Evolutionary conservation across 2,888 invertebrate genomes (phyloP).

Genomic region (Thyatira batis): DNA sequence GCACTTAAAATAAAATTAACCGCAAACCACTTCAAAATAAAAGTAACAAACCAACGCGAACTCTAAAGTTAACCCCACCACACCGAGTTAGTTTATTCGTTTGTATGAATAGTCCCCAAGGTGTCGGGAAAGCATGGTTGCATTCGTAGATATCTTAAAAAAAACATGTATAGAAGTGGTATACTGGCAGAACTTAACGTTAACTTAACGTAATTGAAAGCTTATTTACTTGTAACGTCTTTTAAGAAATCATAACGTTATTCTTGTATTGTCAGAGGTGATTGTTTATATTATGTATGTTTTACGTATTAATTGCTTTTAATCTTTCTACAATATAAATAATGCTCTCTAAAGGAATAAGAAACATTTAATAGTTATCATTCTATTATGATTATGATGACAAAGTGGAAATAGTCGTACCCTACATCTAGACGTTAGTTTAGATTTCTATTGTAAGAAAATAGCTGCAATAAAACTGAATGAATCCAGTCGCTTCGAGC

Average conservation of each 20-base stretch:
- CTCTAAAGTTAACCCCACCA: slow-evolving; percentile 20
- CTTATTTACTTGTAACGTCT: too few relatives aligned
- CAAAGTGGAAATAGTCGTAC: too few relatives aligned
- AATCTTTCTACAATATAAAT: too few relatives aligned
- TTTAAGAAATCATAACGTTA: too few relatives aligned
- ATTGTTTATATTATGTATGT: too few relatives aligned
- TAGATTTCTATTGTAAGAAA: slow-evolving; percentile 15
- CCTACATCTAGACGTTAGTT: background rate
- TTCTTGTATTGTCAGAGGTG: too few relatives aligned
- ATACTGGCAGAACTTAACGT: background rate
- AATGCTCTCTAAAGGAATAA: too few relatives aligned
- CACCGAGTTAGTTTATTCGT: slow-evolving; percentile 38
- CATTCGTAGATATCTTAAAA: slow-evolving; percentile 6
- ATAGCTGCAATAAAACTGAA: slow-evolving; percentile 42
- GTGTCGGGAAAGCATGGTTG: slow-evolving; percentile 28
- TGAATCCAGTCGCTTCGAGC: slow-evolving; percentile 30
- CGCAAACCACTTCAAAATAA: background rate
- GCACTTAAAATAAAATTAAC: background rate
- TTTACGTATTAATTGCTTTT: too few relatives aligned
- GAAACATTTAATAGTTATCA: too few relatives aligned
- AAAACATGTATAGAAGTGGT: background rate
- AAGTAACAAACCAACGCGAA: background rate
- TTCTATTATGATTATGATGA: too few relatives aligned
- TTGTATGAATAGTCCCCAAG: slow-evolving; percentile 46
- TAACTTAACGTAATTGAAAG: too few relatives aligned